These are phyloP conservation scores for Sebastes minor DNA, from an alignment of 2,797 vertebrate species.

Conservation along the genomic window DNA sequence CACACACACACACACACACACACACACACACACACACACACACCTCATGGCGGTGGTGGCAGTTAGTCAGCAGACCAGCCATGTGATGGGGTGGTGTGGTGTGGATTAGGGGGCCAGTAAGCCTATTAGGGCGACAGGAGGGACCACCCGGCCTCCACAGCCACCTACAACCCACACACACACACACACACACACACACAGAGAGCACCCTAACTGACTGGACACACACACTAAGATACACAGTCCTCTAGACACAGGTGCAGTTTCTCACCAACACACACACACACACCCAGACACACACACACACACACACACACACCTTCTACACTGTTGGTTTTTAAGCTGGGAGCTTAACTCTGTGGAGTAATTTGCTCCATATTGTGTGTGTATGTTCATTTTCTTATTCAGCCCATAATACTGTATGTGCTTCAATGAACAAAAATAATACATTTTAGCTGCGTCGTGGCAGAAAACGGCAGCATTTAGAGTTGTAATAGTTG, in stretches of 20 bases:
- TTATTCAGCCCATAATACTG: not conserved
- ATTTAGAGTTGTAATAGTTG: conserved; percentile 31
- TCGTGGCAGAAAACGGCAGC: conserved; percentile 15
- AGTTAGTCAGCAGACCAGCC: conserved; percentile 79
- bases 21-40: conserved; percentile 46
- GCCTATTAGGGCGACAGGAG: conserved; percentile 83
- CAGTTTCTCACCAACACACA: conserved; percentile 15
- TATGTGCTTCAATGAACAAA: conserved; percentile 1
- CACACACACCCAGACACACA: no score
- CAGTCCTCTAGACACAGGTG: conserved; percentile 14
- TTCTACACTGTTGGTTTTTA: not conserved
- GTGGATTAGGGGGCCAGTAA: conserved; percentile 85
- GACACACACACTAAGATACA: conserved; percentile 19
- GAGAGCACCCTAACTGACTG: conserved; percentile 1
- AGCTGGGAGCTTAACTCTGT: not conserved
- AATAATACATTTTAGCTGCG: conserved; percentile 11
- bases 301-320: not conserved
- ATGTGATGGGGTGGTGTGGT: conserved; percentile 80
- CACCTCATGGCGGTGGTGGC: conserved; percentile 51
- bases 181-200: not conserved
- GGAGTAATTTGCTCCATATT: not conserved
- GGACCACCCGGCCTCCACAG: conserved; percentile 81
- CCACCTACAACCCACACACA: conserved; percentile 57
- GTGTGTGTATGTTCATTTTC: not conserved
- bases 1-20: conserved; percentile 21